Base-by-base conservation (phyloP, 2,888 invertebrate genomes). In the Leucophenga montana region DNA sequence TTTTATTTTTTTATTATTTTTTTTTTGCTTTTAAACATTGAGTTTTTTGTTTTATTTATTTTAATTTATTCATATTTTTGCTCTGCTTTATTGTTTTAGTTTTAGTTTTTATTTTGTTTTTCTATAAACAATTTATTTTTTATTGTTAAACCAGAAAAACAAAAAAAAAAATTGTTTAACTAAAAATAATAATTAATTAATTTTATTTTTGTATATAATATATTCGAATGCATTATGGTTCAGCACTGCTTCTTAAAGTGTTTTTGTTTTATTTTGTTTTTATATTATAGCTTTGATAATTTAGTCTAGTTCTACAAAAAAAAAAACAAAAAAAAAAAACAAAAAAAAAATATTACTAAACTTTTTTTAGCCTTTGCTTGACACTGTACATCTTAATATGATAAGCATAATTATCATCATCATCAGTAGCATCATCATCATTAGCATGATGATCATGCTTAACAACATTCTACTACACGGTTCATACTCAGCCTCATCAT, bases 11-110 rank as follows among this genome's bases (percentile, higher is more conserved):
- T n/a, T 27, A 6, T 59, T n/a, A 39, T 61, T 39, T 39, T 61
- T 61, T 67, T 70, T 61, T 61, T 16, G 44, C 31, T 48, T 70
- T 71, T 71, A 70, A 50, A 50, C 18, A 6, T 50, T 39, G 53
- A 61, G 44, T 74, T 66, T 33, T 22, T 13, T 54, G 53, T 65
- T 61, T 39, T 20, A 53, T 68, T 69, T 18, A 31, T 69, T 73
- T 68, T 16, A 65, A 46, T 18, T 39, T 50, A 9, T 22, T 56
- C 11, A 9, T 56, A 6, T 39, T 13, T 66, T 22, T 39, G 18
- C 39, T 54, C 27, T 77, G 46, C 31, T 62, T 16, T 62, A 66
- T 74, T 74, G 71, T 67, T 71, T 70, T 75, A 73, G 66, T 66
- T 64, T 71, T 70, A 48, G 71, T 75, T 72, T 48, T 53, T 33